Conservation (phyloP, 2,797 vertebrate genomes). For the Melanotaenia trifasciata region DNA sequence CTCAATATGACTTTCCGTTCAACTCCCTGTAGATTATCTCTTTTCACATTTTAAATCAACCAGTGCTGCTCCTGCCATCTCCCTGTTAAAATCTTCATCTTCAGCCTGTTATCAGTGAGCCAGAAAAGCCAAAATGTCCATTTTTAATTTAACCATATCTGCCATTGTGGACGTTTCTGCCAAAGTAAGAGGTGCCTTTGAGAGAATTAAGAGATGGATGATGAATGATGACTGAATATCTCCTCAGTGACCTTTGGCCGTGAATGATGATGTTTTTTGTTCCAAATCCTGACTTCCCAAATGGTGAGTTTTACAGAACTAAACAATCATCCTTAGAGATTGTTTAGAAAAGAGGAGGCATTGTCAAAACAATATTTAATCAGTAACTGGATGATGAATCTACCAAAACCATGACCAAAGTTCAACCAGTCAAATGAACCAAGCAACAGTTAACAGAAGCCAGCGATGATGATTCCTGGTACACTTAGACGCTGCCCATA, state of each 20-base stretch:
- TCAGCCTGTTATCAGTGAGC: not conserved
- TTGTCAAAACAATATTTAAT: too few relatives aligned
- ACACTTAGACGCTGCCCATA: not conserved
- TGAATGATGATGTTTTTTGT: too few relatives aligned
- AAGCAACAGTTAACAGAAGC: not conserved
- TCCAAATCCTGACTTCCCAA: too few relatives aligned
- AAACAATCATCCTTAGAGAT: too few relatives aligned
- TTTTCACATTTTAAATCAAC: slow-evolving; percentile 1
- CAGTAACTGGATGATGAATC: not conserved
- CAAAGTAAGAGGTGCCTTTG: not conserved
- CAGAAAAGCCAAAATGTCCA: not conserved
- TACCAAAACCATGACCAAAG: too few relatives aligned
- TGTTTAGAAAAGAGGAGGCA: too few relatives aligned
- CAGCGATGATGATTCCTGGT: not conserved
- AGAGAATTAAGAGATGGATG: not conserved
- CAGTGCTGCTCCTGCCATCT: not conserved
- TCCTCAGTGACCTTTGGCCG: not conserved
- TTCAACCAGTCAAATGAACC: not conserved
- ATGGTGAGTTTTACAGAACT: not conserved
- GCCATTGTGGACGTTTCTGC: not conserved
- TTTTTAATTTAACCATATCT: not conserved
- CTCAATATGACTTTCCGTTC: slow-evolving; percentile 23
- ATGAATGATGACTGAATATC: not conserved
- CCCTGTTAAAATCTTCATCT: not conserved
- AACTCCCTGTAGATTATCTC: slow-evolving; percentile 6